Evolutionary conservation across 2,888 invertebrate genomes (phyloP), one percentile per base, ranked within the genome.

Genomic region (Drosophila flavopinicola): DNA sequence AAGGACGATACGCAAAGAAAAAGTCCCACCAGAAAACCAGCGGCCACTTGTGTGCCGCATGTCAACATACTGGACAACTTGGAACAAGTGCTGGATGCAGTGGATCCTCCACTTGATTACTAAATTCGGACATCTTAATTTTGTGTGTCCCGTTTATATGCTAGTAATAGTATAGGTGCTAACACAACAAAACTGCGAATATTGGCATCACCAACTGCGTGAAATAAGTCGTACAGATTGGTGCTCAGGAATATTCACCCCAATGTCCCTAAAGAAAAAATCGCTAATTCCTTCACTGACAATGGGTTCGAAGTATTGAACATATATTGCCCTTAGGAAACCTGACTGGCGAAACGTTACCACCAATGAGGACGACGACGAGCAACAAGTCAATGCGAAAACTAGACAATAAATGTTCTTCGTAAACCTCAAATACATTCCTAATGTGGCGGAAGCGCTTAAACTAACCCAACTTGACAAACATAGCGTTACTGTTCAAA

Each of bases 271-370:
- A 52, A 42, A 35, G 1, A 42, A 35, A 3, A 33, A 20, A 52
- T 42, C 35, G 33, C 10, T 11, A 24, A n/a, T n/a, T n/a, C n/a
- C n/a, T n/a, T n/a, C n/a, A n/a, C n/a, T n/a, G n/a, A n/a, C n/a
- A n/a, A n/a, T n/a, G n/a, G n/a, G n/a, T n/a, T n/a, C 13, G 33
- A n/a, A 52, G 32, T 41, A 1, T 6, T 33, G 4, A 51, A 44
- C 35, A 27, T 44, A 9, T 42, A 52, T 41, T 52, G 35, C 6
- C 52, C 41, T 11, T n/a, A 42, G 35, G 15, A 53, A 44, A 11
- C 29, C 44, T 29, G 15, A 44, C 13, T 53, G 44, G 29, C 44
- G 29, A 23, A 44, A 13, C 13, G 13, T 42, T 6, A n/a, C 24
- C 11, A 23, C 35, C 9, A 42, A 42, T 23, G 23, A 52, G 6